A percentile compares a stretch with the other conserved stretches of the same genome.
These are phyloP conservation scores for Argyresthia albistria DNA, from an alignment of 2,888 invertebrate genomes.

Conservation along the genomic window DNA sequence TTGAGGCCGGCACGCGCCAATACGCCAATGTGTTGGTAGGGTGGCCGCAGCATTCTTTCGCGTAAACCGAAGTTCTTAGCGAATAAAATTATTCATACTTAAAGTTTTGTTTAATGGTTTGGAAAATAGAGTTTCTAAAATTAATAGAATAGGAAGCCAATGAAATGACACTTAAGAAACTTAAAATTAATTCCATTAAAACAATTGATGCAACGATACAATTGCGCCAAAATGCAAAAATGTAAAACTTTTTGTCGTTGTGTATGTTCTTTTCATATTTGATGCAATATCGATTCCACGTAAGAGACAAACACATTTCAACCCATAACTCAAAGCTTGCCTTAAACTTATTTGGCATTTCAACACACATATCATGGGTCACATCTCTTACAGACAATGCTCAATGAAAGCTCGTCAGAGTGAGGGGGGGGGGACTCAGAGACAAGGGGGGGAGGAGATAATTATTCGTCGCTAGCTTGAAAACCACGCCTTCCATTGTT, in stretches of 20 bases:
- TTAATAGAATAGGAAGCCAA: not conserved
- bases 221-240: too few species aligned
- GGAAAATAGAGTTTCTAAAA: not conserved
- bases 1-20: conserved; percentile 2
- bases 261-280: too few species aligned
- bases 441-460: conserved; percentile 31
- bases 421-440: conserved; percentile 15
- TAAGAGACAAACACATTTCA: too few species aligned
- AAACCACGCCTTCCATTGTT: conserved; percentile 65
- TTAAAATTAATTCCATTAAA: too few species aligned
- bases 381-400: conserved; percentile 55
- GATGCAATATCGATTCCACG: too few species aligned
- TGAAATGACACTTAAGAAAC: not conserved
- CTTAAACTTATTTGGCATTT: not conserved
- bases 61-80: not conserved
- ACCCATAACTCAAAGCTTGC: not conserved
- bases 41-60: conserved; percentile 1
- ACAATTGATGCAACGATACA: too few species aligned
- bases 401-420: conserved; percentile 42
- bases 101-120: not conserved
- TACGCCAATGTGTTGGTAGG: not conserved
- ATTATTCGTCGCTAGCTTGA: conserved; percentile 58
- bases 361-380: conserved; percentile 36
- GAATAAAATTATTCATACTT: too few species aligned
- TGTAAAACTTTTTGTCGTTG: too few species aligned